These are phyloP conservation scores for Caenorhabditis parvicauda DNA, from an alignment of 2,888 invertebrate genomes.

Conservation along the genomic window DNA sequence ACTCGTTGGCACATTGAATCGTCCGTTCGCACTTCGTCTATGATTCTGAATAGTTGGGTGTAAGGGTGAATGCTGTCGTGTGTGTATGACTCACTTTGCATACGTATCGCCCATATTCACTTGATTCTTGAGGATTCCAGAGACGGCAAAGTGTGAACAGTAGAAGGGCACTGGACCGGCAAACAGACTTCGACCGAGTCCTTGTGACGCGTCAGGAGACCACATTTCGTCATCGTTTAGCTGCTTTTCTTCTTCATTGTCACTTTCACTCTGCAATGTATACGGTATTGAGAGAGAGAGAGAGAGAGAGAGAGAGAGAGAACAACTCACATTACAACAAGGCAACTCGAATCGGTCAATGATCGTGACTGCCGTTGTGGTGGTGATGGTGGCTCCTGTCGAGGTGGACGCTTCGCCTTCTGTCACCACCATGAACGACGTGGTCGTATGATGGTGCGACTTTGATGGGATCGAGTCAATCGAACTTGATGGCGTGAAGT, in stretches of 20 bases:
- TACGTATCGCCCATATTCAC: conserved; percentile 23
- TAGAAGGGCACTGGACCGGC: conserved; percentile 49
- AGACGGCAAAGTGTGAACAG: conserved; percentile 54
- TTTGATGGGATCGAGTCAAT: conserved; percentile 7
- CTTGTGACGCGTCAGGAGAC: conserved; percentile 6
- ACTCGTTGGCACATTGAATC: conserved; percentile 23
- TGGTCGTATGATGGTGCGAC: neutral
- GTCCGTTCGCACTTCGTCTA: conserved; percentile 24
- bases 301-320: no score
- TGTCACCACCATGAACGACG: neutral
- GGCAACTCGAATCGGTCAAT: conserved; percentile 6
- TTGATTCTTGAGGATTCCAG: conserved; percentile 34
- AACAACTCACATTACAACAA: no score
- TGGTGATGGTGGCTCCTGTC: neutral
- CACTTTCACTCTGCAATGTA: neutral
- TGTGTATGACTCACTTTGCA: conserved; percentile 13
- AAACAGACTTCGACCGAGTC: conserved; percentile 47
- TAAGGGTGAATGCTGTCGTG: neutral
- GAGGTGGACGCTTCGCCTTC: no score
- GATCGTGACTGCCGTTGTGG: neutral
- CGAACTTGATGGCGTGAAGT: conserved; percentile 2
- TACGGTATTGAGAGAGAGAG: no score
- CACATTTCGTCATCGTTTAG: neutral
- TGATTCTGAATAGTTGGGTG: conserved; percentile 20
- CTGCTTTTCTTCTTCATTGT: neutral